Conservation (phyloP, 2,888 invertebrate species). For the Lithophane socia region DNA sequence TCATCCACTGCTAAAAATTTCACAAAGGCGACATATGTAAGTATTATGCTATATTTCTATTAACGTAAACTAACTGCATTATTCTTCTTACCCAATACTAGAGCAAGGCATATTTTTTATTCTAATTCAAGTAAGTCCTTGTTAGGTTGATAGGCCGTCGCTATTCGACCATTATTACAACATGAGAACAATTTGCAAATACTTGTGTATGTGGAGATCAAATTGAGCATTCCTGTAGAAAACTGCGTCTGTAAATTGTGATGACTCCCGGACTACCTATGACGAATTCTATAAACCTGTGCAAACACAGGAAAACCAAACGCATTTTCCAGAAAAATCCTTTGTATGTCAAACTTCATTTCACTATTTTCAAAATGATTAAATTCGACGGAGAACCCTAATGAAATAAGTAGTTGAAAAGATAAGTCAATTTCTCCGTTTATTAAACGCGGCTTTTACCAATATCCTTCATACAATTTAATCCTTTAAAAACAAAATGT, state of each 20-base stretch:
- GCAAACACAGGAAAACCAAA: background rate
- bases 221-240: conserved; percentile 56
- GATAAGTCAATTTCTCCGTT: background rate
- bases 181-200: conserved; percentile 79
- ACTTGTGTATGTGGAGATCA: conserved; percentile 68
- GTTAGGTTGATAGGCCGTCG: conserved; percentile 73
- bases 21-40: no score
- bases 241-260: conserved; percentile 67
- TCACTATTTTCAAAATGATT: no score
- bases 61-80: background rate
- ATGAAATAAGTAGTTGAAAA: background rate
- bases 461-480: background rate
- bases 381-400: background rate
- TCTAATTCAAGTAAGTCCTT: conserved; percentile 63
- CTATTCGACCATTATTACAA: conserved; percentile 64
- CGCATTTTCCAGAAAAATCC: background rate
- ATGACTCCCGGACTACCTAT: conserved; percentile 41
- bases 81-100: background rate
- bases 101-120: conserved; percentile 12
- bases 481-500: background rate
- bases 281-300: conserved; percentile 52
- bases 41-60: no score
- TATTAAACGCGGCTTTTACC: background rate
- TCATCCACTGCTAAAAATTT: no score
- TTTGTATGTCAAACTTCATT: background rate